Conservation (phyloP, 2,888 invertebrate species). For the Clistopyga incitator region DNA sequence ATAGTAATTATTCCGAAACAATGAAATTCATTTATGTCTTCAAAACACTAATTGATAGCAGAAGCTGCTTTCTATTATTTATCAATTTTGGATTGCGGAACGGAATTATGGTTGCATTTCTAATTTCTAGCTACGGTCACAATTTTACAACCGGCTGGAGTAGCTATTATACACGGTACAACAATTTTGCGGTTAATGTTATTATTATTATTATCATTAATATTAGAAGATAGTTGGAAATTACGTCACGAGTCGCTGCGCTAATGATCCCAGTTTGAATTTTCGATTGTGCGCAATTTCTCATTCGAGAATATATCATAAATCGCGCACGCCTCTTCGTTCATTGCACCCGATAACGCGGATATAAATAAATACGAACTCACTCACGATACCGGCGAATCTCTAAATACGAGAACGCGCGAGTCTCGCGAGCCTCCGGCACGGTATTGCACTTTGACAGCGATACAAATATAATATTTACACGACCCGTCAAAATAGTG, state of each 20-base stretch:
- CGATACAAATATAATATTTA: constrained; percentile 71
- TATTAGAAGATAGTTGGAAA: neutral
- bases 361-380: constrained; percentile 32
- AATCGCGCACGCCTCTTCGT: constrained; percentile 21
- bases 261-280: neutral
- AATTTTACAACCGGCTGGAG: too few species aligned
- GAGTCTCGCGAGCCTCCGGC: constrained; percentile 22
- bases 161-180: too few species aligned
- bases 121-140: too few species aligned
- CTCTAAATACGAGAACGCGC: constrained; percentile 57
- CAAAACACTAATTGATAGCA: too few species aligned
- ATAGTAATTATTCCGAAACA: too few species aligned
- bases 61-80: too few species aligned
- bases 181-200: too few species aligned
- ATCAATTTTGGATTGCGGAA: too few species aligned
- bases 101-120: too few species aligned
- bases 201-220: too few species aligned
- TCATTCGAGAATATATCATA: constrained; percentile 4
- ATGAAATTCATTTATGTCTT: too few species aligned
- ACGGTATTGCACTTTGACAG: constrained; percentile 56
- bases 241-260: neutral
- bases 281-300: constrained; percentile 4
- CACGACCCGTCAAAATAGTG: constrained; percentile 70
- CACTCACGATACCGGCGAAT: constrained; percentile 10
- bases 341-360: constrained; percentile 19